Percentiles rank a stretch among this genome's conserved stretches.
Evolutionary conservation across 2,888 invertebrate species (phyloP).

Genomic region (Notodonta ziczac): DNA sequence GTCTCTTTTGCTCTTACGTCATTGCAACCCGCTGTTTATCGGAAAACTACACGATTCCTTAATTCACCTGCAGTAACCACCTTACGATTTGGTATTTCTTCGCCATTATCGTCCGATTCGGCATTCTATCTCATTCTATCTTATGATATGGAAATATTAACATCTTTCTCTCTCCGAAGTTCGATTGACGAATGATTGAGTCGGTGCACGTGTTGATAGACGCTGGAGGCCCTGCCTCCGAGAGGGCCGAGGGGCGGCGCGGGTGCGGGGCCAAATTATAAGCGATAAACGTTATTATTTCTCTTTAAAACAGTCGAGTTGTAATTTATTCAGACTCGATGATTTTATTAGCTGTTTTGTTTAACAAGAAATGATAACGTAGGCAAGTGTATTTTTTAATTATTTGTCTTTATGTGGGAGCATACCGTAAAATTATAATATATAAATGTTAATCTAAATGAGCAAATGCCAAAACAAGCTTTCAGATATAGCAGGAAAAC

Average conservation of each 20-base stretch:
- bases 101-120: slow-evolving; percentile 61
- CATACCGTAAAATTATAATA: too few relatives aligned
- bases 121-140: slow-evolving; percentile 61
- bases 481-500: too few relatives aligned
- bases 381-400: too few relatives aligned
- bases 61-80: slow-evolving; percentile 62
- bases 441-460: too few relatives aligned
- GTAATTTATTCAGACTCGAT: slow-evolving; percentile 8
- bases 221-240: slow-evolving; percentile 63
- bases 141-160: slow-evolving; percentile 49
- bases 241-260: slow-evolving; percentile 48
- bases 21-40: slow-evolving; percentile 48
- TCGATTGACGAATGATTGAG: slow-evolving; percentile 79
- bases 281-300: slow-evolving; percentile 25
- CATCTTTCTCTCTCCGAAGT: slow-evolving; percentile 65
- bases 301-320: slow-evolving; percentile 8
- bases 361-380: neutral
- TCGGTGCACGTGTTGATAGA: slow-evolving; percentile 65
- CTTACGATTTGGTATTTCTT: slow-evolving; percentile 66
- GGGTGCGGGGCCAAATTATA: slow-evolving; percentile 39
- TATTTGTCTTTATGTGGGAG: too few relatives aligned
- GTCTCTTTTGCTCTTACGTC: slow-evolving; percentile 60
- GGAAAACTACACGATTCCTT: slow-evolving; percentile 46
- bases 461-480: too few relatives aligned
- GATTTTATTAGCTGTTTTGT: neutral